Evolutionary conservation across 2,113 vertebrate species (phyloP).

Genomic region (Oxyura jamaicensis): DNA sequence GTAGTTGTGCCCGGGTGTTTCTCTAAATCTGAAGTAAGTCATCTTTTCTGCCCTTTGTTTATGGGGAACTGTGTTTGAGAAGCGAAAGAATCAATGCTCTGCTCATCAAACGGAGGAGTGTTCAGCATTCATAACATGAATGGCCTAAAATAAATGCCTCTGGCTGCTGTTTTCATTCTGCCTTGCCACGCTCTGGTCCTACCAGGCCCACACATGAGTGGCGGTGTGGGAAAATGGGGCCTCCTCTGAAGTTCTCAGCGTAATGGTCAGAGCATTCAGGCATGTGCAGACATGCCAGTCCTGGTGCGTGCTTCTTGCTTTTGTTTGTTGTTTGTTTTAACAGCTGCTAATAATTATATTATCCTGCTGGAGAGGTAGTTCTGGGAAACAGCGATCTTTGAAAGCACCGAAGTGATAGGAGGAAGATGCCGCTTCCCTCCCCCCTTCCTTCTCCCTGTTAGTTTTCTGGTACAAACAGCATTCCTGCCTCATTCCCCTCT

Average conservation of each 20-base stretch:
- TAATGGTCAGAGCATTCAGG: slow-evolving; percentile 59
- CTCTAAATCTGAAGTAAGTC: slow-evolving; percentile 2
- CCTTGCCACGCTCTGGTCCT: background rate
- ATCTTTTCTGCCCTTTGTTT: slow-evolving; percentile 37
- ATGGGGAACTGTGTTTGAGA: background rate
- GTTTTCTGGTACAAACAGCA: slow-evolving; percentile 72
- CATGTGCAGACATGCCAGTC: slow-evolving; percentile 71
- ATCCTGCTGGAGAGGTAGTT: slow-evolving; percentile 42
- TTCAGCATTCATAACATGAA: slow-evolving; percentile 5
- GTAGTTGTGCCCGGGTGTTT: background rate
- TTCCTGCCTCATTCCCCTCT: slow-evolving; percentile 71
- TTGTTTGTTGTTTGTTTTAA: slow-evolving; percentile 68
- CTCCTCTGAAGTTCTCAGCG: slow-evolving; percentile 54
- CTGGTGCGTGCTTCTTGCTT: background rate
- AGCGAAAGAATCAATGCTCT: background rate
- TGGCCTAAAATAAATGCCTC: slow-evolving; percentile 35
- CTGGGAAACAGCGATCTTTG: slow-evolving; percentile 33
- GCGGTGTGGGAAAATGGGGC: slow-evolving; percentile 35
- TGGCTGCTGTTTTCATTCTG: background rate
- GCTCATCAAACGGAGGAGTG: background rate
- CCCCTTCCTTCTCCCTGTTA: slow-evolving; percentile 51
- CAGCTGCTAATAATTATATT: slow-evolving; percentile 71
- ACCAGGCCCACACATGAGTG: slow-evolving; percentile 9
- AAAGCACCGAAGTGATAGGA: slow-evolving; percentile 9
- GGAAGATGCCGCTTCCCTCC: slow-evolving; percentile 36